Evolutionary conservation across 2,113 vertebrate genomes (phyloP).

Genomic region (Gila orcuttii): DNA sequence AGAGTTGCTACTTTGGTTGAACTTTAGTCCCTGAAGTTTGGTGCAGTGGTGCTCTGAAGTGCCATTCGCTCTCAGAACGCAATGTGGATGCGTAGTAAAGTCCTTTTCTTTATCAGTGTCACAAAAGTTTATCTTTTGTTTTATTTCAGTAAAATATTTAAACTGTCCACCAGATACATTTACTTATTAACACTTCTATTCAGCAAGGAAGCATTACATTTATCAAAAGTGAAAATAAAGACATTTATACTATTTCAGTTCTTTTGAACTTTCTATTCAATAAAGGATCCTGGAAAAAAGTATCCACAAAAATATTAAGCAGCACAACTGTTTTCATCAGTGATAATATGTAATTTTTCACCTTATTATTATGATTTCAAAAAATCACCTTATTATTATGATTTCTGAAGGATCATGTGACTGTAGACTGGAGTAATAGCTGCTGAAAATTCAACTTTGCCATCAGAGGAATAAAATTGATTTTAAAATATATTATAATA

Average conservation of each 20-base stretch:
- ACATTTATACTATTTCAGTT: background rate
- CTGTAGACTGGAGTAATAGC: background rate
- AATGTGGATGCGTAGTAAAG: background rate
- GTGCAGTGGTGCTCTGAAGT: background rate
- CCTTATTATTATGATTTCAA: background rate
- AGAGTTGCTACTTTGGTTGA: slow-evolving; percentile 2
- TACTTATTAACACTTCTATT: background rate
- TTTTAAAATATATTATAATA: background rate
- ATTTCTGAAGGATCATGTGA: background rate
- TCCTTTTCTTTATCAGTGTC: background rate
- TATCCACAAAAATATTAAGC: background rate
- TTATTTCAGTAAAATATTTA: background rate
- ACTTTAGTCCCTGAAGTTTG: slow-evolving; percentile 16
- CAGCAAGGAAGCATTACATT: background rate
- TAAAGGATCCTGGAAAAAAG: background rate
- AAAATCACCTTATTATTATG: background rate
- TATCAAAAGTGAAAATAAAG: background rate
- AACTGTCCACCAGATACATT: no score
- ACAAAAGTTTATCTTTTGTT: no score
- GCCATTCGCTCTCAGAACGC: no score
- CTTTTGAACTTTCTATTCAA: background rate
- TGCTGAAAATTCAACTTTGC: background rate
- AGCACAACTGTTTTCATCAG: background rate
- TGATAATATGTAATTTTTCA: background rate
- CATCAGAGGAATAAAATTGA: background rate